phyloP scores from a whole-genome alignment of 2,113 vertebrate species.

The Triplophysa tibetana region DNA sequence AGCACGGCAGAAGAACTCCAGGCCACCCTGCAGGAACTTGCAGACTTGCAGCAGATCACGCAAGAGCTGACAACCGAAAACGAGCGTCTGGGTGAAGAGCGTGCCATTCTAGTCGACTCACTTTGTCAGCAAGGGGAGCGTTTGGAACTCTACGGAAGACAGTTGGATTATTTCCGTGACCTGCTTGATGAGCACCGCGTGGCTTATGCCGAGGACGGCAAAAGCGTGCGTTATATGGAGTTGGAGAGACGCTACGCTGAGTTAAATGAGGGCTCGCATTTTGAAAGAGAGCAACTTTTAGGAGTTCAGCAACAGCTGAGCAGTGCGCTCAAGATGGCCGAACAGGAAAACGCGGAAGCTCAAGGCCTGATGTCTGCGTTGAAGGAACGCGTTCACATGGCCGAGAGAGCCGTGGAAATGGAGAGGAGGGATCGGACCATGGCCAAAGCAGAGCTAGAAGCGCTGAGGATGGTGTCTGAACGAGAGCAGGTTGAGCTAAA shows the following conservation, averaged over 20 bases:
- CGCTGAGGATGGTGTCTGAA: constrained; percentile 73
- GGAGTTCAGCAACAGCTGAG: constrained; percentile 88
- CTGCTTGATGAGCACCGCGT: constrained; percentile 84
- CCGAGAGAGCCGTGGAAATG: constrained; percentile 81
- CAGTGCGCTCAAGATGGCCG: constrained; percentile 87
- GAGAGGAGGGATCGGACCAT: constrained; percentile 79
- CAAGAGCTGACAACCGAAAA: constrained; percentile 87
- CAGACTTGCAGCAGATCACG: constrained; percentile 86
- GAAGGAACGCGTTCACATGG: constrained; percentile 84
- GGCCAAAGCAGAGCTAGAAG: constrained; percentile 76
- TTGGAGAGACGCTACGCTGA: constrained; percentile 85
- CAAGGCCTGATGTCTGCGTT: constrained; percentile 84
- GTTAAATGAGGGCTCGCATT: constrained; percentile 80
- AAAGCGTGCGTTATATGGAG: constrained; percentile 84
- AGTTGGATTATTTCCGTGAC: constrained; percentile 82
- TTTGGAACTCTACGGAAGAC: constrained; percentile 81
- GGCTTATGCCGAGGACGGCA: constrained; percentile 80
- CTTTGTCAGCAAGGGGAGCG: constrained; percentile 86
- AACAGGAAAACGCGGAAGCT: constrained; percentile 86
- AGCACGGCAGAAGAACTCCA: constrained; percentile 87
- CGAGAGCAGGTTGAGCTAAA: constrained; percentile 80
- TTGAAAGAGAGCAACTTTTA: constrained; percentile 85
- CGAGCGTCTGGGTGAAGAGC: constrained; percentile 85
- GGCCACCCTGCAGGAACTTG: constrained; percentile 85
- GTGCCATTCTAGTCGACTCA: constrained; percentile 85